phyloP scores from a whole-genome alignment of 2,888 invertebrate genomes.

The Bellardia bayeri region DNA sequence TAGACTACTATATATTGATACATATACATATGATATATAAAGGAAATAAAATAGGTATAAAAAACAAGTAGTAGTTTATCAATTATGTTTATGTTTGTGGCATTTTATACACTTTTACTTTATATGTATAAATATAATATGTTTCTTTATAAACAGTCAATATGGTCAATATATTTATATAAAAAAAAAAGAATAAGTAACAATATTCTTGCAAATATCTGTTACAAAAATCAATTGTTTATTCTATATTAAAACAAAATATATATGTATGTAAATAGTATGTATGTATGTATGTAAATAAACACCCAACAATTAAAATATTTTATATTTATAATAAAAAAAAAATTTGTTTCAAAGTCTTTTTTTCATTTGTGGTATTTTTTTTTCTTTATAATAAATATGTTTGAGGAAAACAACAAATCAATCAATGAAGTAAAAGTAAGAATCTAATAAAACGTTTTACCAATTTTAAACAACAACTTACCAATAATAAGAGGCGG shows the following conservation, averaged over 20 bases:
- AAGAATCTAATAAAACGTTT: slow-evolving; percentile 63
- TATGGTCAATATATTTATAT: slow-evolving; percentile 40
- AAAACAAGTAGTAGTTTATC: slow-evolving; percentile 38
- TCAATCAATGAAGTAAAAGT: slow-evolving; percentile 68
- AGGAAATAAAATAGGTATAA: slow-evolving; percentile 35
- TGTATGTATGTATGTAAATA: slow-evolving; percentile 23
- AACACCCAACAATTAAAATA: slow-evolving; percentile 60
- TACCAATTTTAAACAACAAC: slow-evolving; percentile 54
- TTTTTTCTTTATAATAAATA: slow-evolving; percentile 57
- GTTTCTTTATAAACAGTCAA: slow-evolving; percentile 1
- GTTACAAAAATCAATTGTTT: slow-evolving; percentile 46
- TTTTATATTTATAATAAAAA: slow-evolving; percentile 18
- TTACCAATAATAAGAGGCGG: slow-evolving; percentile 55
- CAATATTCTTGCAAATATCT: slow-evolving; percentile 46
- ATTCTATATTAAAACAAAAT: slow-evolving; percentile 18
- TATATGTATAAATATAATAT: too few species aligned
- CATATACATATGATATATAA: too few species aligned
- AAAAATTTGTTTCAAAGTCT: slow-evolving; percentile 35
- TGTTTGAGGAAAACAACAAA: slow-evolving; percentile 70
- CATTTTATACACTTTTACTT: slow-evolving; percentile 9
- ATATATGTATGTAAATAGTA: slow-evolving; percentile 42
- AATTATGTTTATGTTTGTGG: slow-evolving; percentile 26
- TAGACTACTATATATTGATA: slow-evolving; percentile 25
- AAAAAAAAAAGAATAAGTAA: slow-evolving; percentile 23
- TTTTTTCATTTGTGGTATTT: slow-evolving; percentile 47